Base-by-base conservation (phyloP, 2,888 invertebrate species). In the Perizoma flavofasciatum region DNA sequence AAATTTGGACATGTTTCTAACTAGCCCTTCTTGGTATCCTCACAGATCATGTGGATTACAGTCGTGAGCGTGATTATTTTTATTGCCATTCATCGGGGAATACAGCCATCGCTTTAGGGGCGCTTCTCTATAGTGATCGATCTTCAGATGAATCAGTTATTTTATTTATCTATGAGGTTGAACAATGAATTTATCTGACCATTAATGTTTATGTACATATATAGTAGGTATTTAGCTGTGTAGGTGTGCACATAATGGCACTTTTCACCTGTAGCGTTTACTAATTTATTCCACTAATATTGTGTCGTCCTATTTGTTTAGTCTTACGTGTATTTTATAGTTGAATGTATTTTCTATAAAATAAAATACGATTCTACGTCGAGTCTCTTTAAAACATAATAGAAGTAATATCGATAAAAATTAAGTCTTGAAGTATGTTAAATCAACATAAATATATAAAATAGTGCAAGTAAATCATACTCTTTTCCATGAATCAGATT, bases 281-380 rank as follows among this genome's bases (percentile, higher is more conserved):
- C 85, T 86, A 87, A 88, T 72, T 74, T 68, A 78, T 77, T 83
- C 78, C 73, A 87, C 83, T 88, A 88, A 85, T 79, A 75, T 43
- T 78, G 79, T 82, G 79, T 77, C 73, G 78, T 82, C 74, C 69
- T 74, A 65, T 65, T 58, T 49, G 55, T 62, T 58, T 61, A 57
- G 51, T 22, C 22, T 41, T 45, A 55, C 37, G 52, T 52, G n/a
- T 52, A 52, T 9, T 39, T 39, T 46, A 37, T n/a, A n/a, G 9
- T 45, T 32, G 5, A 39, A 7, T 39, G 10, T 22, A 45, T 45
- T 45, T 32, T 5, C 10, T 10, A 10, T 2, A 4, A 6, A 8
- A 3, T 39, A 39, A 8, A 22, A 22, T 22, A 22, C 22, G 22
- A 22, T 22, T 22, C 22, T 22, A 2, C 22, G 22, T 22, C 22